Base-by-base conservation (phyloP, 2,113 vertebrate genomes). In the Scophthalmus maximus region DNA sequence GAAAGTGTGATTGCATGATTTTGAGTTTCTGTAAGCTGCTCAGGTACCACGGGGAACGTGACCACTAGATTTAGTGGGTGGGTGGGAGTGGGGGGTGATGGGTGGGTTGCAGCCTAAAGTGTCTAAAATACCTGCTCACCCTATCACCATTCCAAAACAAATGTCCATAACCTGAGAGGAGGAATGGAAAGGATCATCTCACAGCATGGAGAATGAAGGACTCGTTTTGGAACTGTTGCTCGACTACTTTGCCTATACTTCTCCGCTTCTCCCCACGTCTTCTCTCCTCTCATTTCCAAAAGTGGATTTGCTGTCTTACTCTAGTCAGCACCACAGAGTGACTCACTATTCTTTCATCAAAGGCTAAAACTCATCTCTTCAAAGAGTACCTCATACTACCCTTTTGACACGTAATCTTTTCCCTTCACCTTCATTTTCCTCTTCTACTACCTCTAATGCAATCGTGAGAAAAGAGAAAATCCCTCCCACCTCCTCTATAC, bases 241-340 rank as follows among this genome's bases (percentile, higher is more conserved):
- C 6, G 4, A 15, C 59, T 32, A 36, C 44, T 73, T 17, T 65
- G 71, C 64, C 47, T 68, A 71, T 40, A 64, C 55, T 49, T 52
- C 8, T n/a, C 23, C 15, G 56, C 46, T 57, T 30, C 50, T 18
- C 18, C 52, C 17, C 12, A 32, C 34, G 40, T 44, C 52, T 25
- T 51, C 52, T 34, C 23, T 22, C 30, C 49, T 61, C 53, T 76
- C 49, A 49, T 81, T 62, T 73, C 58, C 55, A 66, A 66, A 65
- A 59, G 68, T 62, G 68, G 68, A 69, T 76, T 81, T 70, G 73
- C 64, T 78, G 76, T 81, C 71, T 81, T 58, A 29, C 71, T 73
- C 44, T 34, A 46, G 52, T 76, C 47, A 8, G 34, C 20, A 6
- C n/a, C 4, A 6, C 51, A 26, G 32, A 72, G 22, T 64, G 63